Evolutionary conservation across 2,888 invertebrate genomes (phyloP).

Genomic region (Cerceris rybyensis): DNA sequence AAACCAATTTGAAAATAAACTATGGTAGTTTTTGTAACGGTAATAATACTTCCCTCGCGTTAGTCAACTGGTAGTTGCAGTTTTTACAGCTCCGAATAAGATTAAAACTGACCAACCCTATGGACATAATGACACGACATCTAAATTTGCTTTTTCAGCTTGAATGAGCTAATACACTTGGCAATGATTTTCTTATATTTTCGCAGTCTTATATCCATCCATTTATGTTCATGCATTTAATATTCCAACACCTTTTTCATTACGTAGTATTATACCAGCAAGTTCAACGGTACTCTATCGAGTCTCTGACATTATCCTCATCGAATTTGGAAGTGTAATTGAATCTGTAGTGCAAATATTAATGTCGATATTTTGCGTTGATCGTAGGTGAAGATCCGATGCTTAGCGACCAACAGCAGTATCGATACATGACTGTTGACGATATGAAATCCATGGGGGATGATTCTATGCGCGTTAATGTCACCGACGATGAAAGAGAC

Average conservation of each 20-base stretch:
- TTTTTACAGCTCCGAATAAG: constrained; percentile 1
- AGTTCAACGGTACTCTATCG: constrained; percentile 31
- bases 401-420: constrained; percentile 92
- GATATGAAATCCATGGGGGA: constrained; percentile 98
- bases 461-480: constrained; percentile 96
- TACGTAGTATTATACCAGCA: constrained; percentile 37
- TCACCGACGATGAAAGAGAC: constrained; percentile 93
- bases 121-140: constrained; percentile 26
- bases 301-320: constrained; percentile 18
- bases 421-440: constrained; percentile 95
- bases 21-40: no score
- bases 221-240: constrained; percentile 47
- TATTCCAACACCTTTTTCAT: constrained; percentile 29
- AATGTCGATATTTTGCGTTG: constrained; percentile 17
- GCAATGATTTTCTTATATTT: constrained; percentile 56
- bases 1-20: no score
- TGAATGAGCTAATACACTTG: constrained; percentile 51
- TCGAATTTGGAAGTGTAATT: neutral
- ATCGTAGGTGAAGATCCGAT: constrained; percentile 93
- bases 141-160: constrained; percentile 57
- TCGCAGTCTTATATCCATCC: constrained; percentile 56
- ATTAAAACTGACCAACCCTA: constrained; percentile 2
- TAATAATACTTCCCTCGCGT: no score
- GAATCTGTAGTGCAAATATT: neutral
- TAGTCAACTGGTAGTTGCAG: no score